phyloP scores from a whole-genome alignment of 2,113 vertebrate genomes.

The Ceratotherium simum region DNA sequence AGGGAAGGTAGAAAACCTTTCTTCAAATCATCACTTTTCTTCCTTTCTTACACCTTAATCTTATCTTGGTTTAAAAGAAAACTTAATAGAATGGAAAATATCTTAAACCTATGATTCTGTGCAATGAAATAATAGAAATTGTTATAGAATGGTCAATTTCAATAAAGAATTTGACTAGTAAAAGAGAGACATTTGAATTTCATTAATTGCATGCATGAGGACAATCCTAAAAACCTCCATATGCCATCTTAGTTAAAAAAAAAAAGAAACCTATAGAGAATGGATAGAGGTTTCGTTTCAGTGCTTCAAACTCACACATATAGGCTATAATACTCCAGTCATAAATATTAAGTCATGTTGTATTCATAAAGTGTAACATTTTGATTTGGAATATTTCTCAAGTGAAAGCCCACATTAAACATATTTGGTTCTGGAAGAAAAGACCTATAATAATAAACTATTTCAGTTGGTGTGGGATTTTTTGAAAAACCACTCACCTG shows the following conservation, averaged over 20 bases:
- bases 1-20: constrained; percentile 79
- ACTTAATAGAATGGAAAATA: constrained; percentile 80
- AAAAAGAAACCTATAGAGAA: not conserved
- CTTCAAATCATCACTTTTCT: constrained; percentile 75
- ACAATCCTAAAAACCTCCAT: constrained; percentile 37
- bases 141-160: constrained; percentile 63
- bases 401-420: constrained; percentile 42
- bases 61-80: constrained; percentile 78
- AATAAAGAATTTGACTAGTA: constrained; percentile 54
- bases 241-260: constrained; percentile 9
- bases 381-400: constrained; percentile 66
- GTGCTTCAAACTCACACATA: not conserved
- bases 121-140: constrained; percentile 52
- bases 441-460: constrained; percentile 73
- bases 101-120: constrained; percentile 65
- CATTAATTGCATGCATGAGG: constrained; percentile 53
- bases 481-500: constrained; percentile 78
- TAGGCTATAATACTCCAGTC: constrained; percentile 41
- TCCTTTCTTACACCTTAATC: constrained; percentile 66
- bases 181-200: constrained; percentile 51
- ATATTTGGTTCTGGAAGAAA: constrained; percentile 63
- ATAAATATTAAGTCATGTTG: constrained; percentile 73
- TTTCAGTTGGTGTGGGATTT: constrained; percentile 60
- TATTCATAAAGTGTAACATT: constrained; percentile 75
- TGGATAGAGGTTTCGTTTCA: constrained; percentile 35